phyloP scores from a whole-genome alignment of 2,113 vertebrate genomes.

The Neodon shergylaensis region DNA sequence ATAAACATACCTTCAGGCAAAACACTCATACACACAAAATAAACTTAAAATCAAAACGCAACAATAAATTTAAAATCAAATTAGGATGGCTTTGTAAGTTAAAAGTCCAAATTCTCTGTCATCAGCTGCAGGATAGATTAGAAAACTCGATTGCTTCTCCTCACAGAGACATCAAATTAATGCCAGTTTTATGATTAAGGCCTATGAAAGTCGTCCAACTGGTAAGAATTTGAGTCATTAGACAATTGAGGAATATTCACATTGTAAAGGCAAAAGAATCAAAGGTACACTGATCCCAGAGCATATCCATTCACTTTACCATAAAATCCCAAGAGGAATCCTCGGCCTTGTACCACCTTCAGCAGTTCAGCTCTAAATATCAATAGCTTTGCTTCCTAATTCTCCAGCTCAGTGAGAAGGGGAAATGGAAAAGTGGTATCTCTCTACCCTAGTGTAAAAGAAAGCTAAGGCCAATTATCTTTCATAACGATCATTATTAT shows the following conservation, averaged over 20 bases:
- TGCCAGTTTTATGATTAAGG: background rate
- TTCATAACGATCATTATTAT: background rate
- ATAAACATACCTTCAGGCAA: background rate
- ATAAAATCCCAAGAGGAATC: background rate
- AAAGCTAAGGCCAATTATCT: background rate
- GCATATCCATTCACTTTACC: no score
- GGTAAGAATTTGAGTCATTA: background rate
- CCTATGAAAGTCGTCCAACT: background rate
- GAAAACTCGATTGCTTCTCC: no score
- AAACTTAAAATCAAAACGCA: background rate
- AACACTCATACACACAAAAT: background rate
- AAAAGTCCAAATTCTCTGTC: background rate
- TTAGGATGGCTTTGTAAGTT: background rate
- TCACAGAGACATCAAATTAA: background rate
- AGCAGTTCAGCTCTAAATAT: background rate
- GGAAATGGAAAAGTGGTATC: no score
- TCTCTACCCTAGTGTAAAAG: background rate
- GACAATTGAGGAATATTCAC: background rate
- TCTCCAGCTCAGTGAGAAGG: background rate
- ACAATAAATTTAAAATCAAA: background rate
- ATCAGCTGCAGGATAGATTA: background rate
- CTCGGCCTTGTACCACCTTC: no score
- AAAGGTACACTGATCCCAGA: background rate
- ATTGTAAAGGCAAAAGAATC: no score
- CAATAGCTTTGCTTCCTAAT: background rate